Conservation (phyloP, 2,113 vertebrate genomes). For the Hypocryptadius cinnamomeus region DNA sequence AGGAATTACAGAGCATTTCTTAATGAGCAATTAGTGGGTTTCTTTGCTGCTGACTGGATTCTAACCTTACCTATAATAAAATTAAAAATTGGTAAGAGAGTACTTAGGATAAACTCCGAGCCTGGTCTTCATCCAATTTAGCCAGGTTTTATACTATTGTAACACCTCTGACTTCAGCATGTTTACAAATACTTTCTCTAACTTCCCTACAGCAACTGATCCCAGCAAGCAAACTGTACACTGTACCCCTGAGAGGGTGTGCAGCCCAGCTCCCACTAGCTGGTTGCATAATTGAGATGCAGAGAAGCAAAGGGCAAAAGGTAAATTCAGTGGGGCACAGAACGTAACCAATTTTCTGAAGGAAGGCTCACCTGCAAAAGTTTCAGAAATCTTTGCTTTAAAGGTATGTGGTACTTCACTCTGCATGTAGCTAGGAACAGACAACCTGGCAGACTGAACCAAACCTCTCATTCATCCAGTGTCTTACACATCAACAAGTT, state of each 20-base stretch:
- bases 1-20: constrained; percentile 30
- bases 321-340: not conserved
- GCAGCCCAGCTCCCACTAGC: not conserved
- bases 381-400: not conserved
- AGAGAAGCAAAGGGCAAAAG: not conserved
- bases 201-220: not conserved
- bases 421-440: not conserved
- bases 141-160: not conserved
- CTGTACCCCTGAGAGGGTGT: not conserved
- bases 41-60: constrained; percentile 22
- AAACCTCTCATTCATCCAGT: not conserved
- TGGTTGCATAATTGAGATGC: not conserved
- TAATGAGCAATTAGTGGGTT: constrained; percentile 36
- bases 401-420: not conserved
- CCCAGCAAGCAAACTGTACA: not conserved
- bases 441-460: not conserved
- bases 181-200: not conserved
- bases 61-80: constrained; percentile 4
- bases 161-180: not conserved
- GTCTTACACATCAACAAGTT: not conserved
- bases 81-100: constrained; percentile 8
- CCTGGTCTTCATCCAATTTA: not conserved
- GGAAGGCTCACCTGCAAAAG: not conserved
- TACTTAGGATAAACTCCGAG: not conserved
- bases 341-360: not conserved